Base-by-base conservation (phyloP, 2,113 vertebrate species). In the Marmota monax region DNA sequence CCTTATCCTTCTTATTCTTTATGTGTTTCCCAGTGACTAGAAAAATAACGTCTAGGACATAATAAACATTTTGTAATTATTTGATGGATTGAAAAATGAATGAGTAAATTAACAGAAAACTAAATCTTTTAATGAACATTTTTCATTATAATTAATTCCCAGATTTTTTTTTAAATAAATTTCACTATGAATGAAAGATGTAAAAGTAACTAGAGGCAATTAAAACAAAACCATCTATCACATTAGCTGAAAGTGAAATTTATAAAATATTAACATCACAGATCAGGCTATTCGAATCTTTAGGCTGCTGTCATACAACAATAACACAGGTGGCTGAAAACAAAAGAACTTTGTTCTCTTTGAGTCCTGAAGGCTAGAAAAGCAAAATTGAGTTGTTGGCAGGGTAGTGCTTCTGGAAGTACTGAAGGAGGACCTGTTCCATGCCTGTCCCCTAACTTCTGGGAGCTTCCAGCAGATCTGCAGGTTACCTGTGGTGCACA, bases 91-190 rank as follows among this genome's bases (percentile, higher is more conserved):
- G 10, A 80, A 85, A 17, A 77, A 51, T 78, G 2, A 76, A 42
- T 77, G 7, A 34, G 48, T 69, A 61, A 65, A 77, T 78, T 25
- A 51, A 56, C 83, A 27, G 32, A 85, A 80, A 77, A 87, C 84
- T 37, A 29, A 67, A 77, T 45, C 61, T 83, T 51, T 79, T 4
- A 77, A 51, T 51, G 12, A 13, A 45, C 5, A 53, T 88, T 73
- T 45, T 73, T 39, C 13, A 95, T 42, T 67, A 5, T 76, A 93
- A 53, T 80, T 82, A 6, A 88, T 84, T 79, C 11, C 22, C 84
- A 91, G 48, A 73, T 10, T 7, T 84, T 65, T 82, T 69, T 65
- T 22, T 8, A 8, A 51, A 92, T 32, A 78, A 4, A 82, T 18
- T 73, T 78, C 11, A 73, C 34, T 73, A 34, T 77, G 20, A 84